Conservation (phyloP, 2,797 vertebrate genomes). For the Sphenodon punctatus region DNA sequence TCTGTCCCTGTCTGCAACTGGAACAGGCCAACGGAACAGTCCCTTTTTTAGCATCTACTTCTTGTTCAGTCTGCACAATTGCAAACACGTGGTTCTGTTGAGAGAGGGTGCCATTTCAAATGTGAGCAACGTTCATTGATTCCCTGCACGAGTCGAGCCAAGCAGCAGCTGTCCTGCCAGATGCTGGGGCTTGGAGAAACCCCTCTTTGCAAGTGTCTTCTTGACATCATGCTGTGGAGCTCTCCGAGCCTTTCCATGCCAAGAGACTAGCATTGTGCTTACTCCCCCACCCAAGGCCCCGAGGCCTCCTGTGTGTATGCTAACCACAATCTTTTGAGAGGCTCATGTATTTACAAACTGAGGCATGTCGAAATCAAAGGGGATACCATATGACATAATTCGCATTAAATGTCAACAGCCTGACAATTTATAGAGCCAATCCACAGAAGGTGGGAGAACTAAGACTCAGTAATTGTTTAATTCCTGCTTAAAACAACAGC, state of each 20-base stretch:
- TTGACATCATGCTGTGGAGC: rapidly evolving
- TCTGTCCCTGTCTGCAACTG: no score
- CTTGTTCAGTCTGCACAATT: no score
- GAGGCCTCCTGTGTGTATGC: constrained; percentile 89
- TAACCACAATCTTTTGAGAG: constrained; percentile 99
- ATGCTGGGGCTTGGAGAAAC: rapidly evolving
- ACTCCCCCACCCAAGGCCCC: constrained; percentile 90
- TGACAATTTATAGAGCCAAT: constrained; percentile 92
- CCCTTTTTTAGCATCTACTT: no score
- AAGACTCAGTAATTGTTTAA: constrained; percentile 82
- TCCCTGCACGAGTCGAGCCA: rapidly evolving
- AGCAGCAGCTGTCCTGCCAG: rapidly evolving
- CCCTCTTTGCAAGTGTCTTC: rapidly evolving
- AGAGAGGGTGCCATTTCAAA: no score
- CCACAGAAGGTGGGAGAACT: constrained; percentile 84
- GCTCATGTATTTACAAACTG: constrained; percentile 98
- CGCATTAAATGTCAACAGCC: constrained; percentile 96
- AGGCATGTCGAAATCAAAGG: constrained; percentile 99
- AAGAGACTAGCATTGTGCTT: constrained; percentile 21
- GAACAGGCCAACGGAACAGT: no score
- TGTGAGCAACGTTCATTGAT: no score
- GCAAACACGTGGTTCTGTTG: no score
- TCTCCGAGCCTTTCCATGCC: background rate
- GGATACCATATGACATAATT: constrained; percentile 99
- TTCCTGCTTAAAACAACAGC: constrained; percentile 79